Evolutionary conservation across 2,797 vertebrate genomes (phyloP), one percentile per base, ranked within the genome.

Genomic region (Pelobates cultripes): DNA sequence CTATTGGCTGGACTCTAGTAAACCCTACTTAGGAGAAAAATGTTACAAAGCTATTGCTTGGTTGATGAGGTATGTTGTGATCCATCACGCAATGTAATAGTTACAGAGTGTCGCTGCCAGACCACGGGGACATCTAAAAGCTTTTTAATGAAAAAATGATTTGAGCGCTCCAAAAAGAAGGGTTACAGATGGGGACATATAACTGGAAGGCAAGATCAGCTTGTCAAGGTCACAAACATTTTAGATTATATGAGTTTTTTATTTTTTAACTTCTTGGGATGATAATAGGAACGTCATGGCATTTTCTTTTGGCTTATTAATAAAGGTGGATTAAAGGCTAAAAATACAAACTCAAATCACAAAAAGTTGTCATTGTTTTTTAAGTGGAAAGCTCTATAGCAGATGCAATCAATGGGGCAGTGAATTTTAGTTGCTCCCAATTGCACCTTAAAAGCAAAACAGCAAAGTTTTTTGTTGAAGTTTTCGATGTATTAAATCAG

Each of bases 301-400:
- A 15, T 15, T 57, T 57, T 57, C 14, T 60, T 78, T 12, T 13
- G 51, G 40, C 61, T 47, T 76, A 40, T 57, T 76, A 42, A 67
- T 45, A 51, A 66, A 63, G 28, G n/a, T 77, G 10, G 47, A 45
- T 40, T 14, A 64, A 64, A 79, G 86, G 75, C 84, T 86, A 81
- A 83, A 82, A 64, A 17, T 64, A 17, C 61, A 64, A 87, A 91
- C 13, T 15, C 91, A 91, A 83, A 89, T 86, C 55, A 14, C 55
- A 12, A 4, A 57, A 5, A 57, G 9, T 57, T 57, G 10, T 57
- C 47, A 14, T 57, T 57, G 9, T 57, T 57, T 57, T 15, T 57
- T 15, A 57, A 57, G 55, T 12, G 9, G 55, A 9, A 57, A 14
- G 13, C 55, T 14, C 1, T 4, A 57, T 12, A 14, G 55, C 8